A percentile compares a stretch with the other conserved stretches of the same genome.
Conservation (phyloP, 2,797 vertebrate species). For the Hydrocynus forskahlii region DNA sequence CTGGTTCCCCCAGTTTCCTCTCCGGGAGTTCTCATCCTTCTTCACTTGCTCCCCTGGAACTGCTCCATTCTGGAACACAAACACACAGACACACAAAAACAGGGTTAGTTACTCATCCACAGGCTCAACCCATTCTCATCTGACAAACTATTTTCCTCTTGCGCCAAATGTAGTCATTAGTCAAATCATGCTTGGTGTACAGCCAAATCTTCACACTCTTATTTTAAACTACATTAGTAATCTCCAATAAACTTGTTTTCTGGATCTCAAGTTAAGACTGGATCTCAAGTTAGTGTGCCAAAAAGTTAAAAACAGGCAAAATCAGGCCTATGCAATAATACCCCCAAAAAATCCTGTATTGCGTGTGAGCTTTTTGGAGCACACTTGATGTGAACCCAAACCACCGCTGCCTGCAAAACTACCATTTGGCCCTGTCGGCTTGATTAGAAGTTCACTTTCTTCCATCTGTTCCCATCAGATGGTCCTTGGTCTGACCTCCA, state of each 20-base stretch:
- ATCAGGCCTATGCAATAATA: neutral
- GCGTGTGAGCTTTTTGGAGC: conserved; percentile 55
- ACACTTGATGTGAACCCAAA: conserved; percentile 72
- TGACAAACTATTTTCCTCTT: neutral
- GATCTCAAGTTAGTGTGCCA: no score
- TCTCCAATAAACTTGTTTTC: no score
- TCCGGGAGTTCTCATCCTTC: conserved; percentile 90
- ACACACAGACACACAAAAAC: neutral
- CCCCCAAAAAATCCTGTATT: neutral
- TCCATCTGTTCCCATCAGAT: conserved; percentile 84
- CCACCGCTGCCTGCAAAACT: conserved; percentile 64
- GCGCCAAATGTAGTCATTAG: no score
- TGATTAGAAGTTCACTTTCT: conserved; percentile 65
- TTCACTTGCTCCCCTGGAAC: conserved; percentile 92
- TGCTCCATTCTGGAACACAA: conserved; percentile 89
- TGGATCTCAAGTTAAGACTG: no score
- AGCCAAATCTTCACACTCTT: no score
- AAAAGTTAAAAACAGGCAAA: neutral
- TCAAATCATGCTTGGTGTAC: no score
- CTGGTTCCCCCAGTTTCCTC: conserved; percentile 99
- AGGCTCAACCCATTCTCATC: neutral
- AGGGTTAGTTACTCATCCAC: neutral
- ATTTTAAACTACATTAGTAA: no score
- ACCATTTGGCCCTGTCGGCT: conserved; percentile 74
- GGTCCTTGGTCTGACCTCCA: conserved; percentile 70